These are phyloP conservation scores for Stratiolaelaps scimitus DNA, from an alignment of 1,140 invertebrate genomes.

Conservation along the genomic window DNA sequence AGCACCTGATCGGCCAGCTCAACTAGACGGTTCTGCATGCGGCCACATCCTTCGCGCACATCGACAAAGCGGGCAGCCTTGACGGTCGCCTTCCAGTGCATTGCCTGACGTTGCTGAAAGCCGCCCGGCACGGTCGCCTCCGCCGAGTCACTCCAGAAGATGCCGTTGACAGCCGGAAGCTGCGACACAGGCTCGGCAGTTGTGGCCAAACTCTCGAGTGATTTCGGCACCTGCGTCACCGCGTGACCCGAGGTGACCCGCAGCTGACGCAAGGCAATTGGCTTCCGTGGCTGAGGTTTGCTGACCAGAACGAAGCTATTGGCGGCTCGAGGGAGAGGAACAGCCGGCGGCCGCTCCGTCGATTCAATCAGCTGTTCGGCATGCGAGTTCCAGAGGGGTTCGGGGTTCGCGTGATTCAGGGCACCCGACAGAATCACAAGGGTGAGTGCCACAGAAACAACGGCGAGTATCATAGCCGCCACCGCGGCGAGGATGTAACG, in stretches of 20 bases:
- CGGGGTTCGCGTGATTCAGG: constrained; percentile 8
- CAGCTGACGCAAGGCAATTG: constrained; percentile 24
- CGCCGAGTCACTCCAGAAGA: constrained; percentile 25
- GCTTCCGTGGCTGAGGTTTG: constrained; percentile 25
- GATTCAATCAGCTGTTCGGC: constrained; percentile 27
- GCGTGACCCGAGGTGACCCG: background rate
- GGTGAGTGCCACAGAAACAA: constrained; percentile 5
- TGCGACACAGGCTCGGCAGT: constrained; percentile 24
- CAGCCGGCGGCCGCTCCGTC: background rate
- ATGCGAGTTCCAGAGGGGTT: background rate
- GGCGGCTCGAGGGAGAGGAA: constrained; percentile 5
- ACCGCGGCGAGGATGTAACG: background rate
- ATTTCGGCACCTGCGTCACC: constrained; percentile 2
- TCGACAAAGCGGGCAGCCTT: constrained; percentile 51
- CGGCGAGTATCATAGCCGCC: constrained; percentile 11
- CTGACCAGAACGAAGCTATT: constrained; percentile 22
- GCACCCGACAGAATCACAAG: constrained; percentile 21
- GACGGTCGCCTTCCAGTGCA: constrained; percentile 54
- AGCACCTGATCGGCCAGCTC: constrained; percentile 57
- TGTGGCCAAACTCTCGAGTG: background rate
- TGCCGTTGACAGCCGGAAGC: constrained; percentile 23
- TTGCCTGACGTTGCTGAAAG: constrained; percentile 12
- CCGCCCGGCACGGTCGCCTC: constrained; percentile 13
- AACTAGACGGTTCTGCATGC: constrained; percentile 69
- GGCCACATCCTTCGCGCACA: constrained; percentile 62